phyloP scores from a whole-genome alignment of 2,888 invertebrate genomes.

The Choristoneura rosaceana region DNA sequence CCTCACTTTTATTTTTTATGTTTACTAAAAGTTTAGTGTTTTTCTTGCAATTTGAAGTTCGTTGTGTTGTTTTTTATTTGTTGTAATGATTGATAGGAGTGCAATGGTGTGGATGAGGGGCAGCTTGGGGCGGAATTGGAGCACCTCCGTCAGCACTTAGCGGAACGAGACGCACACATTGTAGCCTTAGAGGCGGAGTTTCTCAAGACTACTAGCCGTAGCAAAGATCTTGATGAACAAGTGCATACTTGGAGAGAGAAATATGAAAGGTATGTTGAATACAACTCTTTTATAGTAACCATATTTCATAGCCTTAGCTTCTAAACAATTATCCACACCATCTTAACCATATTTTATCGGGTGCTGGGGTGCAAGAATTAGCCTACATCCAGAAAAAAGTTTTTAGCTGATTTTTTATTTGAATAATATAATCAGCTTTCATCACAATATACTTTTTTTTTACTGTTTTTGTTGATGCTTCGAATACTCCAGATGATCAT shows the following conservation, averaged over 20 bases:
- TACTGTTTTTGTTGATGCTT: too few relatives aligned
- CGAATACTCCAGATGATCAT: too few relatives aligned
- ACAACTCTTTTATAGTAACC: too few relatives aligned
- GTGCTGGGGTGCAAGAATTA: too few relatives aligned
- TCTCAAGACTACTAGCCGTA: constrained; percentile 91
- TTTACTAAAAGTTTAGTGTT: constrained; percentile 10
- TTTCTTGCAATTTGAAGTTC: constrained; percentile 21
- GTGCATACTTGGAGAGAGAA: constrained; percentile 95
- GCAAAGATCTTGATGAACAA: constrained; percentile 93
- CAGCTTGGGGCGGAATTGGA: constrained; percentile 95
- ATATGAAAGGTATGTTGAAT: constrained; percentile 89
- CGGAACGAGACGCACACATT: constrained; percentile 93
- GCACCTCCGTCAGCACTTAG: constrained; percentile 91
- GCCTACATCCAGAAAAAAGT: too few relatives aligned
- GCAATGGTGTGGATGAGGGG: constrained; percentile 75
- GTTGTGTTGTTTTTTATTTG: constrained; percentile 63
- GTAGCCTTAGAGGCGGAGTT: constrained; percentile 95
- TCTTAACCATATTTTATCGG: too few relatives aligned
- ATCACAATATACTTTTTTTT: too few relatives aligned
- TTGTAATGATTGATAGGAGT: constrained; percentile 75
- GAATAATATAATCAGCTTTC: too few relatives aligned
- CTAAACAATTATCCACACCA: too few relatives aligned
- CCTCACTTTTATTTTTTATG: constrained; percentile 42
- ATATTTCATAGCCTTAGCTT: too few relatives aligned
- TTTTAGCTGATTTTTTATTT: too few relatives aligned